Percentiles rank a stretch among this genome's conserved stretches.
These are phyloP conservation scores for Zaprionus nigranus DNA, from an alignment of 1,140 invertebrate species.

Conservation along the genomic window DNA sequence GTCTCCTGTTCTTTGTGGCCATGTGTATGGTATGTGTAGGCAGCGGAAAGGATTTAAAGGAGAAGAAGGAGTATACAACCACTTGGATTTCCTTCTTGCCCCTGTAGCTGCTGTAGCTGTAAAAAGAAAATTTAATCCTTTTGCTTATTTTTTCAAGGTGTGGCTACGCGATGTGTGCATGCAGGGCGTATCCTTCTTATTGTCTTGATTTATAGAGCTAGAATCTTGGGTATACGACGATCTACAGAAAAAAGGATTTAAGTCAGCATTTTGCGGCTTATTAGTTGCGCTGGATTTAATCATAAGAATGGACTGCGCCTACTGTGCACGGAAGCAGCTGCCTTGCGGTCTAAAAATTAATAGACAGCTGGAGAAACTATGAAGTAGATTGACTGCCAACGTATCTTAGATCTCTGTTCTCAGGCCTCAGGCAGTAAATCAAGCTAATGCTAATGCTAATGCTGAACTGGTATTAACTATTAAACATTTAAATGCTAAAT, in stretches of 20 bases:
- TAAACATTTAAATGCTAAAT: conserved; percentile 32
- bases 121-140: conserved; percentile 71
- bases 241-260: conserved; percentile 68
- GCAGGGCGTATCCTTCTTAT: conserved; percentile 49
- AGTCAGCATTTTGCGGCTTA: conserved; percentile 71
- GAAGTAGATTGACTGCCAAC: neutral
- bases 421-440: neutral
- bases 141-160: conserved; percentile 83
- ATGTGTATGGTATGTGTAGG: conserved; percentile 49
- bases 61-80: conserved; percentile 56
- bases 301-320: conserved; percentile 55
- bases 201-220: conserved; percentile 65
- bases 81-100: conserved; percentile 42
- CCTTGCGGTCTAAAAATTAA: conserved; percentile 20
- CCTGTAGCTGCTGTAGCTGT: neutral
- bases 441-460: conserved; percentile 17
- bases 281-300: conserved; percentile 79
- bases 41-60: conserved; percentile 61
- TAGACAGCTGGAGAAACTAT: conserved; percentile 6
- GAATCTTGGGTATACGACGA: conserved; percentile 52
- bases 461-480: conserved; percentile 4
- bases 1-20: conserved; percentile 37
- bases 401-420: neutral
- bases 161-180: conserved; percentile 65
- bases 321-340: conserved; percentile 70